A percentile compares a stretch with the other conserved stretches of the same genome.
Evolutionary conservation across 2,113 vertebrate genomes (phyloP).

Genomic region (Neoarius graeffei): DNA sequence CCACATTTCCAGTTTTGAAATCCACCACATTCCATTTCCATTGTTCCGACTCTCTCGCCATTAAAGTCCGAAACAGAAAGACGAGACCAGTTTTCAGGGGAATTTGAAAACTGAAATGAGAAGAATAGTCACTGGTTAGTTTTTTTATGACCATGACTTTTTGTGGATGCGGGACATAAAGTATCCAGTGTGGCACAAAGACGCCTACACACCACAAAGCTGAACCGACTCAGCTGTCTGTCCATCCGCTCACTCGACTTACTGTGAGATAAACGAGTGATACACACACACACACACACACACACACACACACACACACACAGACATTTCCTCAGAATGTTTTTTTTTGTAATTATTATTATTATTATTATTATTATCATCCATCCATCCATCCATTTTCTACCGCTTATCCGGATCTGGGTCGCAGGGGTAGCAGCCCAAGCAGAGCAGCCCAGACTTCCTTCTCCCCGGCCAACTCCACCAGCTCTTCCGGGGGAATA

Average conservation of each 20-base stretch:
- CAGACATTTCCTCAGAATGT: background rate
- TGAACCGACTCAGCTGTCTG: background rate
- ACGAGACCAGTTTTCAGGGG: slow-evolving; percentile 36
- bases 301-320: background rate
- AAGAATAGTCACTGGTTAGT: slow-evolving; percentile 28
- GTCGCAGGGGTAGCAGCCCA: too few relatives aligned
- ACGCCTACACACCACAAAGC: background rate
- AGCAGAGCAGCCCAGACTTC: too few relatives aligned
- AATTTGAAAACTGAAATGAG: slow-evolving; percentile 33
- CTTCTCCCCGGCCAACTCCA: too few relatives aligned
- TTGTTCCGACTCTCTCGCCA: slow-evolving; percentile 38
- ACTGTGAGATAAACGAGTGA: background rate
- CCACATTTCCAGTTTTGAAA: slow-evolving; percentile 34
- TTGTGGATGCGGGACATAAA: slow-evolving; percentile 36
- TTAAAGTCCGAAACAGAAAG: slow-evolving; percentile 39
- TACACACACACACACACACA: background rate
- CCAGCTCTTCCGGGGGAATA: too few relatives aligned
- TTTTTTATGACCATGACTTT: slow-evolving; percentile 35
- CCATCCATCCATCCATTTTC: too few relatives aligned
- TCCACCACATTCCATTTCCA: slow-evolving; percentile 44
- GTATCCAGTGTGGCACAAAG: slow-evolving; percentile 24
- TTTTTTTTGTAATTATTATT: too few relatives aligned
- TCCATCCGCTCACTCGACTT: background rate
- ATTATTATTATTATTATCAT: too few relatives aligned
- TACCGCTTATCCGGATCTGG: too few relatives aligned